Evolutionary conservation across 2,888 invertebrate species (phyloP).

Genomic region (Mongoloraphidia duomilia): DNA sequence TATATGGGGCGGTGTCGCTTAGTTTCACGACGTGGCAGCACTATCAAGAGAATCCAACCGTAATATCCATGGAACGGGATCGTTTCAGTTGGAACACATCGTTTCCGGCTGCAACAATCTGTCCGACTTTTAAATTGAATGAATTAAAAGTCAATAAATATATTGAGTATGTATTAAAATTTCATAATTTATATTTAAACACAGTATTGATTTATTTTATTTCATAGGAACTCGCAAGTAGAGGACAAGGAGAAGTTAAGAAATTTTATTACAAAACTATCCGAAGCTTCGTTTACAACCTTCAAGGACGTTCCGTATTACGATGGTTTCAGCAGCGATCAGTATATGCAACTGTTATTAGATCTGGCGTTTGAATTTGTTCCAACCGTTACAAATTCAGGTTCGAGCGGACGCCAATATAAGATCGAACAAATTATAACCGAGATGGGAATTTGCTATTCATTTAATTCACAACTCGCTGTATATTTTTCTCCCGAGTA

Average conservation of each 20-base stretch:
- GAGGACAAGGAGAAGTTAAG: conserved; percentile 37
- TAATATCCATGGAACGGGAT: conserved; percentile 59
- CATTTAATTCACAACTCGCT: conserved; percentile 50
- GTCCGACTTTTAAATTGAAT: conserved; percentile 43
- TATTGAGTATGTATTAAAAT: neutral
- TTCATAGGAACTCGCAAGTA: conserved; percentile 24
- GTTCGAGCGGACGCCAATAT: conserved; percentile 18
- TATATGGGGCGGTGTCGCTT: conserved; percentile 38
- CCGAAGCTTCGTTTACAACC: conserved; percentile 43
- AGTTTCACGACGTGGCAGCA: conserved; percentile 47
- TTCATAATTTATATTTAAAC: neutral
- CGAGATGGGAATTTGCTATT: conserved; percentile 55
- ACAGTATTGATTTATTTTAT: conserved; percentile 4
- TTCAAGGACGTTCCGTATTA: conserved; percentile 41
- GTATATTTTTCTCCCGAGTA: conserved; percentile 41
- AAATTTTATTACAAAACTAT: conserved; percentile 38
- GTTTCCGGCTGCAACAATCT: conserved; percentile 53
- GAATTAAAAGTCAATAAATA: conserved; percentile 13
- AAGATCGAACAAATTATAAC: conserved; percentile 43
- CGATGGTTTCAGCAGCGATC: conserved; percentile 35
- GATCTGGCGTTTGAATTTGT: conserved; percentile 36
- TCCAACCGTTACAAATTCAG: conserved; percentile 30
- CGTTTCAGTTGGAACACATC: conserved; percentile 58
- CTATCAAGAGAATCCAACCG: conserved; percentile 55
- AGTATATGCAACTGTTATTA: conserved; percentile 41